These are phyloP conservation scores for Brachyalestes nurse DNA, from an alignment of 2,797 vertebrate genomes.

Conservation along the genomic window DNA sequence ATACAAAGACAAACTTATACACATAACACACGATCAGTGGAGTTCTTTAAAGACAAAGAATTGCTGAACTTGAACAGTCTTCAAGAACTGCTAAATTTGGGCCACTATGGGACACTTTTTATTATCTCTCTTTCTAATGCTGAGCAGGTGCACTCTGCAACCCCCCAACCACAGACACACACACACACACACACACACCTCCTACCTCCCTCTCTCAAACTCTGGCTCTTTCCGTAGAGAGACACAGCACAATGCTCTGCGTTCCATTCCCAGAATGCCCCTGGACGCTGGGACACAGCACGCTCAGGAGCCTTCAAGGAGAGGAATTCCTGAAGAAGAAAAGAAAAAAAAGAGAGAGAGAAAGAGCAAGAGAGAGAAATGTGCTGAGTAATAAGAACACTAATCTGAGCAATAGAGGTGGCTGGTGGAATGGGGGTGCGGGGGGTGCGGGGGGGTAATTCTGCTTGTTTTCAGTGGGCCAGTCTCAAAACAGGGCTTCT, in stretches of 20 bases:
- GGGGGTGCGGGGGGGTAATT: conserved; percentile 71
- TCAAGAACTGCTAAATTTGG: not conserved
- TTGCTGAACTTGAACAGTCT: conserved; percentile 6
- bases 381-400: conserved; percentile 54
- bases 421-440: conserved; percentile 62
- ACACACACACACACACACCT: too few species aligned
- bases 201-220: not conserved
- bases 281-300: conserved; percentile 34
- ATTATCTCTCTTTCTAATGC: not conserved
- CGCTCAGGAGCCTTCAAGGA: conserved; percentile 6
- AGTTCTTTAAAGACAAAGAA: conserved; percentile 3
- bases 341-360: conserved; percentile 18
- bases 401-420: conserved; percentile 69
- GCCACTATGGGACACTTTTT: not conserved
- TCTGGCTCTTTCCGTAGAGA: not conserved
- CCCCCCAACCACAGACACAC: conserved; percentile 7
- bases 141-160: not conserved
- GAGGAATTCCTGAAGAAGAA: conserved; percentile 52
- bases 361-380: conserved; percentile 38
- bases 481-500: conserved; percentile 78
- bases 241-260: conserved; percentile 22
- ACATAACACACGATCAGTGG: conserved; percentile 1
- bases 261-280: conserved; percentile 52
- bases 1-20: not conserved
- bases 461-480: conserved; percentile 80